Evolutionary conservation across 2,888 invertebrate species (phyloP), one percentile per base, ranked within the genome.

Genomic region (Chymomyza amoena): DNA sequence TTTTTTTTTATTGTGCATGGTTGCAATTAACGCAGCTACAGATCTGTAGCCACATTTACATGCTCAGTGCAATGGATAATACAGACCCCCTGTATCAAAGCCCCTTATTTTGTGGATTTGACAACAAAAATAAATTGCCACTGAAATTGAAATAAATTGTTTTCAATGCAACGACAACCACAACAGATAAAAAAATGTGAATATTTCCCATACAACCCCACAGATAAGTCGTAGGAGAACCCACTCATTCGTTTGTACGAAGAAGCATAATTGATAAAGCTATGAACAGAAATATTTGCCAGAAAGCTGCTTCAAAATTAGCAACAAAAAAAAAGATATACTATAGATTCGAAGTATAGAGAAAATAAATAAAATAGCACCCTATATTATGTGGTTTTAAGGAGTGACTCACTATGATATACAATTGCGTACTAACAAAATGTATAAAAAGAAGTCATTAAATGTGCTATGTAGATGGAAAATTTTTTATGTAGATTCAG

Each of bases 61-160:
- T 59, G 13, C 10, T 45, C 4, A 45, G 10, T 45, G 39, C 39
- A 45, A 45, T 45, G 39, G 39, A 45, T 45, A 45, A 45, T 4
- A 45, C 13, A 4, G 13, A 45, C 13, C 39, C 39, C 39, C 39
- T 13, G 39, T 13, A 45, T 45, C 39, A 45, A 45, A 45, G 39
- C 39, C 39, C 13, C 39, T 45, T 45, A 45, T 45, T 45, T 45
- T 45, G 0, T 45, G 10, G 39, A 45, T 45, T 45, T 45, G 39
- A 45, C 39, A 45, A 45, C 39, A 72, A 76, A 76, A 80, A 87
- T 80, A 89, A 87, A 87, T 87, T 85, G 80, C 76, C 75, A 78
- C 77, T 78, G 77, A 72, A 81, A 75, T 78, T 87, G 81, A 83
- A 80, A 83, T 85, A 84, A 87, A 88, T 87, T 85, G 87, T 75